A percentile compares a stretch with the other conserved stretches of the same genome.
Evolutionary conservation across 1,140 invertebrate species (phyloP).

Genomic region (Drosophila prosaltans): DNA sequence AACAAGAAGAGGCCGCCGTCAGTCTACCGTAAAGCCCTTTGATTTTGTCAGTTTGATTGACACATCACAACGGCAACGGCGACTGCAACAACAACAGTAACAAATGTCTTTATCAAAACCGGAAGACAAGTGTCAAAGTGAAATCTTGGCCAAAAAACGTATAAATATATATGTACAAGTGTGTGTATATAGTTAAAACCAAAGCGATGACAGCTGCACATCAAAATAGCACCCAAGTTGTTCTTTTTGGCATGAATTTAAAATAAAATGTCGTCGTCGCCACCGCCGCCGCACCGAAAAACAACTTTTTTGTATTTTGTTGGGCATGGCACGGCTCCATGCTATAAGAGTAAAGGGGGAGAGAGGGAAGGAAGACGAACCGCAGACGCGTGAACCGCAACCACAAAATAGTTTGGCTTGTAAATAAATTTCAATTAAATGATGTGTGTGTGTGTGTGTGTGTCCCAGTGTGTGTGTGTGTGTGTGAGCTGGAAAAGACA

Average conservation of each 20-base stretch:
- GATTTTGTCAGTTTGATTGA: slow-evolving; percentile 38
- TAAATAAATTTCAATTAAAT: slow-evolving; percentile 51
- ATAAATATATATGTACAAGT: background rate
- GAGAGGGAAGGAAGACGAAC: background rate
- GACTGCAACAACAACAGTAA: background rate
- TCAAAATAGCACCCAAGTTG: slow-evolving; percentile 56
- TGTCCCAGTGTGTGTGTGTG: background rate
- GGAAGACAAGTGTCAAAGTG: slow-evolving; percentile 61
- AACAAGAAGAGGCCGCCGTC: slow-evolving; percentile 35
- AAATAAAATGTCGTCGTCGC: slow-evolving; percentile 12
- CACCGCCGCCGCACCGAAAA: background rate
- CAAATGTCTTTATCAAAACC: slow-evolving; percentile 37
- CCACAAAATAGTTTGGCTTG: slow-evolving; percentile 8
- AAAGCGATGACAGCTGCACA: slow-evolving; percentile 68
- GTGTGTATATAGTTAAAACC: background rate
- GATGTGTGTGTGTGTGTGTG: slow-evolving; percentile 24
- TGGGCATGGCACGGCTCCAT: background rate
- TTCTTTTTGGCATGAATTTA: slow-evolving; percentile 31
- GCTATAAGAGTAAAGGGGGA: background rate
- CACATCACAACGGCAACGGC: slow-evolving; percentile 28
- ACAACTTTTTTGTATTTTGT: background rate
- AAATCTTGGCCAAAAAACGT: slow-evolving; percentile 35
- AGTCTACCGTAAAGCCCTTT: slow-evolving; percentile 25
- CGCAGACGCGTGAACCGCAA: slow-evolving; percentile 9
- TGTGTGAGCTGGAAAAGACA: slow-evolving; percentile 1